Evolutionary conservation across 2,888 invertebrate genomes (phyloP).

Genomic region (Crioceris asparagi): DNA sequence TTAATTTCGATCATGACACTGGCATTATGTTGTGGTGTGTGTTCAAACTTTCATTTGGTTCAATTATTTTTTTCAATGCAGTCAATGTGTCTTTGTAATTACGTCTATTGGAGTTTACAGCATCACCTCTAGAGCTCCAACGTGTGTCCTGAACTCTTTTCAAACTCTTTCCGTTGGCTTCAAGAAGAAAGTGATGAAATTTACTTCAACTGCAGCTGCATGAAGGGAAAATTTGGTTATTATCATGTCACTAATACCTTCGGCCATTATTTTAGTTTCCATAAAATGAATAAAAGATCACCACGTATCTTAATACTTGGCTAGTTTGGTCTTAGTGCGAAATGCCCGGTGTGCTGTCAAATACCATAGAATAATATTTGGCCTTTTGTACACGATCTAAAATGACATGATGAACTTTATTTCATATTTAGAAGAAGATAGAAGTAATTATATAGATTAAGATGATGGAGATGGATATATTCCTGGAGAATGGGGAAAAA

Average conservation of each 20-base stretch:
- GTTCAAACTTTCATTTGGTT: slow-evolving; percentile 12
- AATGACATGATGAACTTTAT: neutral
- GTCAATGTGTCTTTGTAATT: slow-evolving; percentile 10
- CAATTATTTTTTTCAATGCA: slow-evolving; percentile 15
- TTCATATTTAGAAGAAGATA: too few relatives aligned
- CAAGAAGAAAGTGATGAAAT: slow-evolving; percentile 13
- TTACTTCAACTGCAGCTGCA: slow-evolving; percentile 13
- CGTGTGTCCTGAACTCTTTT: slow-evolving; percentile 13
- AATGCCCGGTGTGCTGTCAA: slow-evolving; percentile 10
- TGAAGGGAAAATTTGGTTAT: slow-evolving; percentile 16
- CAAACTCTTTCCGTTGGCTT: slow-evolving; percentile 17
- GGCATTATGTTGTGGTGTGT: too few relatives aligned
- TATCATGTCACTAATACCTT: slow-evolving; percentile 13
- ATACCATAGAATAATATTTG: slow-evolving; percentile 6
- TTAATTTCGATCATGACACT: too few relatives aligned
- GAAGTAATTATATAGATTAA: too few relatives aligned
- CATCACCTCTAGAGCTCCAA: slow-evolving; percentile 11
- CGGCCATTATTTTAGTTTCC: slow-evolving; percentile 21
- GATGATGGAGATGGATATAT: too few relatives aligned
- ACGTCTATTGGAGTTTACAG: slow-evolving; percentile 6
- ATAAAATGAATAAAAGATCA: slow-evolving; percentile 21
- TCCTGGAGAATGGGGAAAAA: too few relatives aligned
- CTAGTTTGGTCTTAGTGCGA: slow-evolving; percentile 21
- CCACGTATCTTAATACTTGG: slow-evolving; percentile 19
- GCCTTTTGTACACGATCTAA: neutral